A percentile compares a stretch with the other conserved stretches of the same genome.
These are phyloP conservation scores for Hypomecis atomaria DNA, from an alignment of 2,888 invertebrate species.

Conservation along the genomic window DNA sequence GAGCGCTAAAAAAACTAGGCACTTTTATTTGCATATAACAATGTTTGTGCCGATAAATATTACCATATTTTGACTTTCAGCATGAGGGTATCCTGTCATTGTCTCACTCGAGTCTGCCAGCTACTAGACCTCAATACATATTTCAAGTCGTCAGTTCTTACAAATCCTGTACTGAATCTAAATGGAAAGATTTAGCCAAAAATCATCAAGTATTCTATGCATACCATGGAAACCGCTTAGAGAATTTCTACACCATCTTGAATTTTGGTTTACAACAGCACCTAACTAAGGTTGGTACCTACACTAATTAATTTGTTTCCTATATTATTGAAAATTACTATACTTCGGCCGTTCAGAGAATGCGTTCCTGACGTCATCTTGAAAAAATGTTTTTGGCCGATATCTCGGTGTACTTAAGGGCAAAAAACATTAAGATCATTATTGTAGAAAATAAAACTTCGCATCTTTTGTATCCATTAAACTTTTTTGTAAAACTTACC, in stretches of 20 bases:
- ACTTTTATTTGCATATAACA: too few relatives aligned
- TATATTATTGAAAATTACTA: too few relatives aligned
- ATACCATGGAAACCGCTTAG: slow-evolving; percentile 92
- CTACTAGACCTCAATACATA: slow-evolving; percentile 86
- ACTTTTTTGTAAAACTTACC: too few relatives aligned
- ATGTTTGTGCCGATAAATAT: not conserved
- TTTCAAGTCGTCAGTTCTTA: slow-evolving; percentile 86
- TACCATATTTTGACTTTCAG: slow-evolving; percentile 62
- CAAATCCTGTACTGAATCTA: slow-evolving; percentile 83
- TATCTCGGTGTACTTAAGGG: too few relatives aligned
- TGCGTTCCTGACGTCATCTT: too few relatives aligned
- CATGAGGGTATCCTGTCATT: slow-evolving; percentile 82
- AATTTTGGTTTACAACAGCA: slow-evolving; percentile 91
- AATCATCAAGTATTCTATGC: slow-evolving; percentile 86
- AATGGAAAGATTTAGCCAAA: slow-evolving; percentile 84
- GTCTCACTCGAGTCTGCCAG: slow-evolving; percentile 72
- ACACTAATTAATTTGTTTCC: too few relatives aligned
- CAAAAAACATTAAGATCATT: too few relatives aligned
- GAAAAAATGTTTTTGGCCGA: too few relatives aligned
- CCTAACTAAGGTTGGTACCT: slow-evolving; percentile 71
- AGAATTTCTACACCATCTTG: slow-evolving; percentile 92
- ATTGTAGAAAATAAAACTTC: too few relatives aligned
- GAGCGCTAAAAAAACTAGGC: too few relatives aligned
- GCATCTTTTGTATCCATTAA: too few relatives aligned
- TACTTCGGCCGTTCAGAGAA: too few relatives aligned